Base-by-base conservation (phyloP, 2,797 vertebrate species). In the Poecilia gillii region DNA sequence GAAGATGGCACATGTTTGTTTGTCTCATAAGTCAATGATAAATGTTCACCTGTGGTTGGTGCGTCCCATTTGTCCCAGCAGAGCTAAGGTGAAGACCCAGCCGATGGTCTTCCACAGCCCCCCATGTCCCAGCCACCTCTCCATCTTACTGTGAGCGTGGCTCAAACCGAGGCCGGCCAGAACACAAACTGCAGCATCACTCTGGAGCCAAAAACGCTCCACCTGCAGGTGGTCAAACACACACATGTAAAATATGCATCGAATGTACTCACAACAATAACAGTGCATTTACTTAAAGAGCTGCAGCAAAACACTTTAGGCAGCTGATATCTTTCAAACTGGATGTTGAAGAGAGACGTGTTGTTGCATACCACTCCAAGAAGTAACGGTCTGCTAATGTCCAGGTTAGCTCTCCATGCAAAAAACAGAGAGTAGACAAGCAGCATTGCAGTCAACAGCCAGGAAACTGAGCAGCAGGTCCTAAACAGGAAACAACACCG, bases 201-300 rank as follows among this genome's bases (percentile, higher is more conserved):
- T 97, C 95, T 99, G 98, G 85, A 99, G 95, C 98, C 98, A 99
- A 94, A 99, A 99, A 62, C 98, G 94, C 85, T 99, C 98, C 80
- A 99, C 98, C 98, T 99, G 89, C 9, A 81, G 79, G 73, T 80
- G 74, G 53, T 28, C 57, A 41, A 39, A 76, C 31, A 77, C 18
- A 74, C n/a, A 76, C 13, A 75, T 39, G 28, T 33, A 47, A 73
- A 28, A 62, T 1, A 45, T 6, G 8, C 39, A 31, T 7, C 39
- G 62, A 9, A 74, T 0, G 4, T 45, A 45, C 39, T 43, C 66
- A 66, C 9, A 41, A 68, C 36, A 68, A 23, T 41, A 68, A 25
- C 33, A 43, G 4, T 23, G 25, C 23, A 41, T 41, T 20, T 39
- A 66, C 39, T 16, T 66, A 39, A 41, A 23, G 18, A 4, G 9